A percentile compares a stretch with the other conserved stretches of the same genome.
Evolutionary conservation across 1,140 invertebrate genomes (phyloP).

Genomic region (Lutraria rhynchaena): DNA sequence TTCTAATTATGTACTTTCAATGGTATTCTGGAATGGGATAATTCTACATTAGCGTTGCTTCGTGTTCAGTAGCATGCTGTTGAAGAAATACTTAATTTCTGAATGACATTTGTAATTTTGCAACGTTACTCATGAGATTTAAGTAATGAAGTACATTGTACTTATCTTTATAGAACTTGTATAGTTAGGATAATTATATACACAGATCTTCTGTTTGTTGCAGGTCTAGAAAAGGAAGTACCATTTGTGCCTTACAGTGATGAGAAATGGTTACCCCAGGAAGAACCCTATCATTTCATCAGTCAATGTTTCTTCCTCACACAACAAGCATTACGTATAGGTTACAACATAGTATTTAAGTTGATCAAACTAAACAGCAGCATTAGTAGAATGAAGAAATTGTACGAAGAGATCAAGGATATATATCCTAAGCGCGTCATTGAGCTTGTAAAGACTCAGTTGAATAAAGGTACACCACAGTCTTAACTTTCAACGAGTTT

Average conservation of each 20-base stretch:
- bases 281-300: conserved; percentile 88
- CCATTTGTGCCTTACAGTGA: conserved; percentile 88
- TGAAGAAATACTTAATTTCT: no score
- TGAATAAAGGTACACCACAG: conserved; percentile 84
- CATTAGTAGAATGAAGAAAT: conserved; percentile 88
- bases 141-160: no score
- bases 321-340: conserved; percentile 92
- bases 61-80: no score
- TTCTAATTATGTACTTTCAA: no score
- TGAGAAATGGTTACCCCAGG: conserved; percentile 84
- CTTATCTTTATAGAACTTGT: no score
- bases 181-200: no score
- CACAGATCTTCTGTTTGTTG: no score
- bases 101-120: no score
- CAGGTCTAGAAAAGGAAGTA: conserved; percentile 88
- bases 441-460: conserved; percentile 81
- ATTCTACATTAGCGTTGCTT: no score
- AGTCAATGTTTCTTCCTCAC: conserved; percentile 95
- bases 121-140: no score
- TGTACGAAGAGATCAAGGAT: conserved; percentile 85
- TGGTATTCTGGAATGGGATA: no score
- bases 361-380: conserved; percentile 87
- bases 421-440: conserved; percentile 85
- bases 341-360: conserved; percentile 91
- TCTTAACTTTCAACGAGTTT: no score